Conservation (phyloP, 2,797 vertebrate species). For the Pogoniulus pusillus region DNA sequence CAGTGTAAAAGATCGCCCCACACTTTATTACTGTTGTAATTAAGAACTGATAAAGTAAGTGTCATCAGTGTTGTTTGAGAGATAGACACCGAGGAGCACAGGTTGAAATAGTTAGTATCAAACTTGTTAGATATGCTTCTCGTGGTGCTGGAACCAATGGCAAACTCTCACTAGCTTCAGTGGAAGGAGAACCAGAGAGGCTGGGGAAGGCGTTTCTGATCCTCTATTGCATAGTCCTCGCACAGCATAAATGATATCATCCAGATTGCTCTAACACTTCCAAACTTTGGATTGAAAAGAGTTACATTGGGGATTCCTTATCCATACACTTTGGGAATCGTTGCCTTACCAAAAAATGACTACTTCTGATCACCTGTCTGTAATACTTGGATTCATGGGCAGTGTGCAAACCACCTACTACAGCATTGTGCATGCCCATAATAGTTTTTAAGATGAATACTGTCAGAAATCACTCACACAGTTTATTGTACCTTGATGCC, state of each 20-base stretch:
- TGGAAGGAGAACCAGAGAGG: conserved; percentile 40
- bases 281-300: neutral
- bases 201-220: conserved; percentile 32
- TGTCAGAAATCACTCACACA: neutral
- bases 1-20: conserved; percentile 17
- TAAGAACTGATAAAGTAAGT: neutral
- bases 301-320: neutral
- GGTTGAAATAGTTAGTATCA: neutral
- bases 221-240: conserved; percentile 63
- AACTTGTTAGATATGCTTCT: neutral
- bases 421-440: neutral
- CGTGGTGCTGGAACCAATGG: neutral
- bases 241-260: neutral
- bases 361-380: neutral
- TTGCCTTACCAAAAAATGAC: neutral
- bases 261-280: neutral
- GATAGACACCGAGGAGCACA: neutral
- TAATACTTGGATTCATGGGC: neutral
- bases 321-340: neutral
- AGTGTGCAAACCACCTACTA: neutral
- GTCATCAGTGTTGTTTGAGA: neutral
- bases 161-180: conserved; percentile 25
- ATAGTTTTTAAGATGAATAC: neutral
- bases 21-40: neutral
- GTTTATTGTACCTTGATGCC: neutral